A percentile compares a stretch with the other conserved stretches of the same genome.
Evolutionary conservation across 1,140 invertebrate species (phyloP).

Genomic region (Diploscapter pachys): DNA sequence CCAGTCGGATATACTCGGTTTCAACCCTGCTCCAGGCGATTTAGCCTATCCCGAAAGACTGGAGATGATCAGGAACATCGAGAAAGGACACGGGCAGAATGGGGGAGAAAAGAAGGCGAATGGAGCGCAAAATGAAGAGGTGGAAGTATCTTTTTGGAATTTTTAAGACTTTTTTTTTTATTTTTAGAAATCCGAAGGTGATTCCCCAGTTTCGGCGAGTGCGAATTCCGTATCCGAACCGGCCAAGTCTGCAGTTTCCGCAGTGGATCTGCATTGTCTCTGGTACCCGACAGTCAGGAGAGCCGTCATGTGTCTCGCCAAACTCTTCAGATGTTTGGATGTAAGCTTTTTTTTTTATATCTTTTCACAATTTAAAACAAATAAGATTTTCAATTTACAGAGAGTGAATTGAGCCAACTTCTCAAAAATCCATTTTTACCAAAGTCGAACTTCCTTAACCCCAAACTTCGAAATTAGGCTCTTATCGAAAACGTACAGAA

Average conservation of each 20-base stretch:
- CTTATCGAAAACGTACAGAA: not conserved
- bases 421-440: not conserved
- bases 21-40: constrained; percentile 82
- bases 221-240: too few species aligned
- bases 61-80: constrained; percentile 77
- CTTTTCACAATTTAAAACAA: not conserved
- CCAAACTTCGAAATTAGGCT: not conserved
- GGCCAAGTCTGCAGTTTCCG: constrained; percentile 64
- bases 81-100: constrained; percentile 19
- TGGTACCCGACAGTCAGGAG: constrained; percentile 96
- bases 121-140: not conserved
- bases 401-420: not conserved
- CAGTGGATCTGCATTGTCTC: constrained; percentile 96
- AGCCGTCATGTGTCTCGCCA: constrained; percentile 87
- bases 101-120: constrained; percentile 24
- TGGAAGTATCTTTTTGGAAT: not conserved
- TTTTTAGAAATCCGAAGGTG: constrained; percentile 30
- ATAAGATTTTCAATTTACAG: not conserved
- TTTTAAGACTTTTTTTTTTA: not conserved
- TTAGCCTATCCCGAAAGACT: constrained; percentile 94
- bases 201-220: too few species aligned
- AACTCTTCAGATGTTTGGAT: constrained; percentile 90
- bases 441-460: not conserved
- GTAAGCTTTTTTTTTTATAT: constrained; percentile 56
- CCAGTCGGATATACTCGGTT: constrained; percentile 78